These are phyloP conservation scores for Lysiphlebus fabarum DNA, from an alignment of 1,140 invertebrate species.

Conservation along the genomic window DNA sequence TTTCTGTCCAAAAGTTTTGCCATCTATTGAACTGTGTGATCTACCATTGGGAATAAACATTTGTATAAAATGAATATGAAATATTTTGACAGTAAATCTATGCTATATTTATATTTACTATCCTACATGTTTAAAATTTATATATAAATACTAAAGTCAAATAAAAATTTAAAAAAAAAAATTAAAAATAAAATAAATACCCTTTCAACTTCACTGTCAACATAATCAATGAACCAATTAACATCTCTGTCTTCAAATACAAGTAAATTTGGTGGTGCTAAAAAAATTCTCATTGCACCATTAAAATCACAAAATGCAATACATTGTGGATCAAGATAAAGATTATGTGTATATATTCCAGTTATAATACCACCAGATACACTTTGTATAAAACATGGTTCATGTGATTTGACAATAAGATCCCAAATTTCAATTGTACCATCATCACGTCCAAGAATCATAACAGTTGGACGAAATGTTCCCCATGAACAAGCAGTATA, in stretches of 20 bases:
- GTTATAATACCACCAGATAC: slow-evolving; percentile 45
- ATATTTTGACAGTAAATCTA: background rate
- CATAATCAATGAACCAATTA: slow-evolving; percentile 40
- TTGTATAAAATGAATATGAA: background rate
- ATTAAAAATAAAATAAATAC: slow-evolving; percentile 24
- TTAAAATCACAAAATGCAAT: slow-evolving; percentile 56
- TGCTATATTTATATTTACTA: too few relatives aligned
- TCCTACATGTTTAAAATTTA: too few relatives aligned
- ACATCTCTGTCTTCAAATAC: slow-evolving; percentile 30
- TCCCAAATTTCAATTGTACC: slow-evolving; percentile 62
- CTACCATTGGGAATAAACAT: slow-evolving; percentile 25
- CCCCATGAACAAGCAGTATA: slow-evolving; percentile 59
- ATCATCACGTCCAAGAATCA: slow-evolving; percentile 55
- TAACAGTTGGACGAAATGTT: slow-evolving; percentile 47
- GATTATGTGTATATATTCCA: slow-evolving; percentile 40
- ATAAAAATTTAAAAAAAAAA: background rate
- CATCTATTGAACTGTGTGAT: slow-evolving; percentile 32
- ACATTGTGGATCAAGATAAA: slow-evolving; percentile 37
- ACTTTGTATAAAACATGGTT: slow-evolving; percentile 38
- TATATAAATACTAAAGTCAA: background rate
- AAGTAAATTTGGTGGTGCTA: slow-evolving; percentile 53
- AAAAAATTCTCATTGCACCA: slow-evolving; percentile 61
- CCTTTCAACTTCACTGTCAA: slow-evolving; percentile 36
- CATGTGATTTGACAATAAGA: slow-evolving; percentile 50
- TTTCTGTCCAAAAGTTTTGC: slow-evolving; percentile 31